Conservation (phyloP, 1,140 invertebrate species). For the Cydia amplana region DNA sequence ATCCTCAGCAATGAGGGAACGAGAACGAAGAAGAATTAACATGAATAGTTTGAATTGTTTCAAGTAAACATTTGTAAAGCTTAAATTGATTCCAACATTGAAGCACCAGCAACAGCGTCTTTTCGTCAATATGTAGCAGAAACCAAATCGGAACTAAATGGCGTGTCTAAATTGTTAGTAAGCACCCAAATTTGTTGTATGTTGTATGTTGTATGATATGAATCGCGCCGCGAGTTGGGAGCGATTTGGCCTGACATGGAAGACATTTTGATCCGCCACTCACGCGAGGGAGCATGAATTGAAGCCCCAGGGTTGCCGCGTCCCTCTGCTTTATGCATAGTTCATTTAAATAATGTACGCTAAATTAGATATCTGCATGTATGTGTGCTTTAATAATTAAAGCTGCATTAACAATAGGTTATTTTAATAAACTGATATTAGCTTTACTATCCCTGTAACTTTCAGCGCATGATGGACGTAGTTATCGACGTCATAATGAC, state of each 20-base stretch:
- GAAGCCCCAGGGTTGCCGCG: conserved; percentile 41
- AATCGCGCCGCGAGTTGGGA: conserved; percentile 39
- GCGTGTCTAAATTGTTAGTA: conserved; percentile 41
- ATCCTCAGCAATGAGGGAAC: too few species aligned
- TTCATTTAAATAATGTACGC: conserved; percentile 27
- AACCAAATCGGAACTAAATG: conserved; percentile 30
- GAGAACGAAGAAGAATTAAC: too few species aligned
- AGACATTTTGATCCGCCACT: conserved; percentile 42
- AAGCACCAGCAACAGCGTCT: neutral
- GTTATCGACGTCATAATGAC: too few species aligned
- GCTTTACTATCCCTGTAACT: neutral
- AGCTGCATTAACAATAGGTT: neutral
- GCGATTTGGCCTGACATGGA: conserved; percentile 39
- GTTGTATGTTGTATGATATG: too few species aligned
- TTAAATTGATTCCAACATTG: neutral
- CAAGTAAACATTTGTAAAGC: neutral
- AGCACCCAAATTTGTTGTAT: conserved; percentile 38
- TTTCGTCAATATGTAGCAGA: neutral
- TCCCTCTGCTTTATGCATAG: conserved; percentile 39
- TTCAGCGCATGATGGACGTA: neutral
- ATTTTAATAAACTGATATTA: neutral
- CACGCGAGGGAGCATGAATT: conserved; percentile 37
- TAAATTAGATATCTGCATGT: conserved; percentile 16
- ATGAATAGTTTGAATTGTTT: neutral
- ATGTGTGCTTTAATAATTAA: conserved; percentile 23